phyloP scores from a whole-genome alignment of 1,140 invertebrate genomes.

The Goniozus legneri region DNA sequence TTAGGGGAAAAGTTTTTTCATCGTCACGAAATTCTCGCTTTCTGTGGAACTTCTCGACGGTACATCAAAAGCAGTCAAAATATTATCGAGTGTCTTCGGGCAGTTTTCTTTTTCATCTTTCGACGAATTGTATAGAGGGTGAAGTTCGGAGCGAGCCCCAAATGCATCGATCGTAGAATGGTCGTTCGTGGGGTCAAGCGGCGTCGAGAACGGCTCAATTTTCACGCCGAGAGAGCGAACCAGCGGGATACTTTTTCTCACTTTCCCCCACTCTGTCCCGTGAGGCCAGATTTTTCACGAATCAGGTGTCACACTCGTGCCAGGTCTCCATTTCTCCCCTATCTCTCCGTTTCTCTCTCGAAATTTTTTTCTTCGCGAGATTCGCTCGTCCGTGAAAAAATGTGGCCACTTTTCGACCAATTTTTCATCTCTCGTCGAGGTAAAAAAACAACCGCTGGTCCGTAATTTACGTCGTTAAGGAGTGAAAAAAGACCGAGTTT shows the following conservation, averaged over 20 bases:
- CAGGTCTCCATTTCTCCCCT: background rate
- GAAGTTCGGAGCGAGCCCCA: too few relatives aligned
- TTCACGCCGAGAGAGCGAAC: too few relatives aligned
- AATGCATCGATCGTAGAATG: too few relatives aligned
- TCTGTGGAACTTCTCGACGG: slow-evolving; percentile 3
- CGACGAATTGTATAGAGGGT: too few relatives aligned
- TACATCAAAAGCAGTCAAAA: slow-evolving; percentile 36
- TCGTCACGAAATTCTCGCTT: background rate
- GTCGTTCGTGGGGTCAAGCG: too few relatives aligned
- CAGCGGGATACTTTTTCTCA: too few relatives aligned
- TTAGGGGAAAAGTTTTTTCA: slow-evolving; percentile 10
- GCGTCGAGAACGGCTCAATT: too few relatives aligned
- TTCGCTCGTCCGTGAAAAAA: too few relatives aligned
- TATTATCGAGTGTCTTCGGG: slow-evolving; percentile 24
- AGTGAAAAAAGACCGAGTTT: too few relatives aligned
- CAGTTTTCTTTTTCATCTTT: background rate
- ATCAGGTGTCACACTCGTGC: background rate
- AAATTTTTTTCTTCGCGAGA: background rate
- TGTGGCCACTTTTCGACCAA: background rate
- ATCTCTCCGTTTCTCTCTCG: background rate
- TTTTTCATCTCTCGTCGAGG: too few relatives aligned
- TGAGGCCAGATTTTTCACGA: background rate
- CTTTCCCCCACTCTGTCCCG: background rate
- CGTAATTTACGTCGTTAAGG: too few relatives aligned
- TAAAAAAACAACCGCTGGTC: too few relatives aligned